Evolutionary conservation across 2,888 invertebrate genomes (phyloP), one percentile per base, ranked within the genome.

Genomic region (Cryptops parisi): DNA sequence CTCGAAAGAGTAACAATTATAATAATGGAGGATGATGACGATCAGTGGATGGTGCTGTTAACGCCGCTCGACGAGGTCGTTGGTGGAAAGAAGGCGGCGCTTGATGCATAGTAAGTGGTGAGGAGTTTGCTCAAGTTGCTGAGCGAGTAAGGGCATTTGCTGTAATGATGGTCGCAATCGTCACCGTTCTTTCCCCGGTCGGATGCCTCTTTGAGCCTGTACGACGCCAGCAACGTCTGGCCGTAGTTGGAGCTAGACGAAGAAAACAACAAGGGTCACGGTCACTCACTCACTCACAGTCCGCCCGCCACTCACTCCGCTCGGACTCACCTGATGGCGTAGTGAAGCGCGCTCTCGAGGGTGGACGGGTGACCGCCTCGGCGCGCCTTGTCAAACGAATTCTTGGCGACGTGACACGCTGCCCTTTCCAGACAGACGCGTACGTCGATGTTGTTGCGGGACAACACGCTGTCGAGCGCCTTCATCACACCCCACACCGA

Each of bases 341-440:
- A 49, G 23, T 49, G 22, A n/a, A 49, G 22, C 2, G 22, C 40
- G 15, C 21, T 9, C 17, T 49, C 49, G 3, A 49, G 15, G 6
- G 49, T 17, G 6, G 49, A 49, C 12, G 5, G 15, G 9, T 25
- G 6, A n/a, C 17, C 27, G 4, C 49, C 49, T 3, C n/a, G 3
- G 6, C 40, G 21, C 4, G 49, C n/a, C 3, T 40, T 12, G 6
- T 23, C 12, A 17, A 22, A 12, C 15, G 49, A 12, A 17, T 49
- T 49, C 21, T 49, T 49, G 17, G 49, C 49, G 6, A 49, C 49
- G 22, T 49, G 38, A 22, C 49, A 49, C 5, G 49, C 38, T 21
- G 49, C 38, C 40, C 49, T n/a, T 22, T 49, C 49, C 39, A 49
- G 17, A 49, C 49, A 49, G 6, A 39, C 49, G 9, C 49, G 49